These are phyloP conservation scores for Pandemis heparana DNA, from an alignment of 2,888 invertebrate genomes.

Conservation along the genomic window DNA sequence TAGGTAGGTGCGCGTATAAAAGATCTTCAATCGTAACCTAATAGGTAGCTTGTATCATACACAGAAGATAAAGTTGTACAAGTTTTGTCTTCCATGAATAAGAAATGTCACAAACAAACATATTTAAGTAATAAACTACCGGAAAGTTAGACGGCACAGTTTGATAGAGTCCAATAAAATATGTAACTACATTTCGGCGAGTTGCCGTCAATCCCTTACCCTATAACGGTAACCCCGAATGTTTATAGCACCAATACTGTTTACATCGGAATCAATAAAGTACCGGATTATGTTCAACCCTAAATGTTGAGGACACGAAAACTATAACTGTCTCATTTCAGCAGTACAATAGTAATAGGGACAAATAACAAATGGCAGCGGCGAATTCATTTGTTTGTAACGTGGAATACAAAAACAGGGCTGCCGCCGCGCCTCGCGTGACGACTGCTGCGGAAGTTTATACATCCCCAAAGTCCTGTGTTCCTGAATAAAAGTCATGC, in stretches of 20 bases:
- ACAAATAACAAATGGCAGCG: slow-evolving; percentile 55
- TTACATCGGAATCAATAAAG: slow-evolving; percentile 69
- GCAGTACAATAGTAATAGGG: slow-evolving; percentile 50
- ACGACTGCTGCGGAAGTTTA: slow-evolving; percentile 55
- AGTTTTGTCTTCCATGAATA: slow-evolving; percentile 28
- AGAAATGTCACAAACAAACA: slow-evolving; percentile 31
- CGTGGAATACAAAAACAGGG: slow-evolving; percentile 63
- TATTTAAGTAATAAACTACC: slow-evolving; percentile 30
- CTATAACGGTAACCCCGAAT: slow-evolving; percentile 48
- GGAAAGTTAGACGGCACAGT: slow-evolving; percentile 42
- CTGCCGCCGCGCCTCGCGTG: slow-evolving; percentile 76
- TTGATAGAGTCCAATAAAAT: slow-evolving; percentile 48
- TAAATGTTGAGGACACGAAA: slow-evolving; percentile 46
- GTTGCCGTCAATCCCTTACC: slow-evolving; percentile 46
- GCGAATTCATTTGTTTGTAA: slow-evolving; percentile 72
- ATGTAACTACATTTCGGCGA: slow-evolving; percentile 44
- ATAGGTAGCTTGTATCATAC: slow-evolving; percentile 11
- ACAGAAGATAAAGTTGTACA: slow-evolving; percentile 16
- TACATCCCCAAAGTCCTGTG: slow-evolving; percentile 45
- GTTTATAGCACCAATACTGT: slow-evolving; percentile 55
- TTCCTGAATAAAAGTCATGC: slow-evolving; percentile 27
- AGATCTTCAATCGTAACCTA: slow-evolving; percentile 8
- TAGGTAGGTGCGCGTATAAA: too few relatives aligned
- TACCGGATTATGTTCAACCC: slow-evolving; percentile 53
- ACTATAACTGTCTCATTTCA: slow-evolving; percentile 47